Conservation (phyloP, 2,888 invertebrate species). For the Pimpla rufipes region DNA sequence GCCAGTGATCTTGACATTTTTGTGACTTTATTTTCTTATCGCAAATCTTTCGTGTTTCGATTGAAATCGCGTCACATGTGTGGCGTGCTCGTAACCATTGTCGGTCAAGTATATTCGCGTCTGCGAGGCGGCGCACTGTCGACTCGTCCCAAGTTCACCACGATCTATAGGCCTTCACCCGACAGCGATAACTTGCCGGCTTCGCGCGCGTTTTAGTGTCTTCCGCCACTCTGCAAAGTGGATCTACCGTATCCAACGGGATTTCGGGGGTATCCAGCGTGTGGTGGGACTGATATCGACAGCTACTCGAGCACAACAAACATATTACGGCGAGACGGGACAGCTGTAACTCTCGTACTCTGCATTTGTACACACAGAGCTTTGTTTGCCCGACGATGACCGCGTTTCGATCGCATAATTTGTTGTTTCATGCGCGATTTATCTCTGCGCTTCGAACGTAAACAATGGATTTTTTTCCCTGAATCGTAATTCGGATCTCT, state of each 20-base stretch:
- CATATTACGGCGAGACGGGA: not conserved
- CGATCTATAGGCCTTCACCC: not conserved
- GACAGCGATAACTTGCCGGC: not conserved
- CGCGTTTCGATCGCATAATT: too few species aligned
- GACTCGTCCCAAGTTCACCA: conserved; percentile 32
- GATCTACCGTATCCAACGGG: not conserved
- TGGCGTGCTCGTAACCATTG: not conserved
- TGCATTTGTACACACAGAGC: too few species aligned
- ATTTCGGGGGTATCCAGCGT: not conserved
- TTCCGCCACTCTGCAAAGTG: not conserved
- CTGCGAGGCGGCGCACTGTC: not conserved
- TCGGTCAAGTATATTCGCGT: not conserved
- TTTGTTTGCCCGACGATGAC: too few species aligned
- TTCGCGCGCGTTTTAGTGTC: not conserved
- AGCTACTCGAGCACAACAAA: not conserved
- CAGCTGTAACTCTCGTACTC: too few species aligned
- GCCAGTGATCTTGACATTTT: too few species aligned
- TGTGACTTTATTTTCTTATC: too few species aligned
- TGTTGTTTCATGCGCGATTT: too few species aligned
- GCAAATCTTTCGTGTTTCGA: too few species aligned
- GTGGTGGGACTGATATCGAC: not conserved
- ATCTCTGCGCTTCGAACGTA: too few species aligned
- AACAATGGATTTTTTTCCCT: too few species aligned
- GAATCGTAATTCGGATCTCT: too few species aligned
- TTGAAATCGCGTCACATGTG: too few species aligned